A percentile compares a stretch with the other conserved stretches of the same genome.
phyloP scores from a whole-genome alignment of 2,113 vertebrate species.

The Guaruba guarouba region DNA sequence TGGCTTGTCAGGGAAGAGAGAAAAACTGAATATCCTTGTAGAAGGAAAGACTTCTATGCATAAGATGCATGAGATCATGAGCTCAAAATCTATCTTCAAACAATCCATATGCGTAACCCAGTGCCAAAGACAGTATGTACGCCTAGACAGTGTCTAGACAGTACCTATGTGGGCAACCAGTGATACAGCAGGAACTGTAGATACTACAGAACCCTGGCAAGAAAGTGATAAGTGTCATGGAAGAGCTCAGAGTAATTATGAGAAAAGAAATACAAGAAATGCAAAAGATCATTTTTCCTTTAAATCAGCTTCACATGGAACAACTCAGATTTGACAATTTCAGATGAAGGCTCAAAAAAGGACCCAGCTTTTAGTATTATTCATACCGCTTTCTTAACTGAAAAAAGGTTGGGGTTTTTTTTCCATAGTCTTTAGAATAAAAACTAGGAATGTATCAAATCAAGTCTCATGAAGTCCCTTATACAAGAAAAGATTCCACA shows the following conservation, averaged over 20 bases:
- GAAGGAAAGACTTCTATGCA: not conserved
- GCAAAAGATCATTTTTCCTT: not conserved
- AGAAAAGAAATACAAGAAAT: not conserved
- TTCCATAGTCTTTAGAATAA: not conserved
- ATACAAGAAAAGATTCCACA: not conserved
- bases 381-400: not conserved
- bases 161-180: not conserved
- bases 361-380: not conserved
- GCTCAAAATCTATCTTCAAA: not conserved
- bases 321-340: not conserved
- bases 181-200: not conserved
- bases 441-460: not conserved
- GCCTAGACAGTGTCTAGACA: not conserved
- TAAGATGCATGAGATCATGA: rapidly evolving
- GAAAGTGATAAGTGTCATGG: not conserved
- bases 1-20: not conserved
- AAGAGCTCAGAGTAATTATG: not conserved
- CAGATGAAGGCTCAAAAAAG: not conserved
- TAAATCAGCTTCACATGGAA: not conserved
- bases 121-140: not conserved
- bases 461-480: not conserved
- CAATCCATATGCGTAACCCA: not conserved
- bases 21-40: not conserved
- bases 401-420: not conserved
- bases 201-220: not conserved